A percentile compares a stretch with the other conserved stretches of the same genome.
Conservation (phyloP, 2,113 vertebrate genomes). For the Mobula hypostoma region DNA sequence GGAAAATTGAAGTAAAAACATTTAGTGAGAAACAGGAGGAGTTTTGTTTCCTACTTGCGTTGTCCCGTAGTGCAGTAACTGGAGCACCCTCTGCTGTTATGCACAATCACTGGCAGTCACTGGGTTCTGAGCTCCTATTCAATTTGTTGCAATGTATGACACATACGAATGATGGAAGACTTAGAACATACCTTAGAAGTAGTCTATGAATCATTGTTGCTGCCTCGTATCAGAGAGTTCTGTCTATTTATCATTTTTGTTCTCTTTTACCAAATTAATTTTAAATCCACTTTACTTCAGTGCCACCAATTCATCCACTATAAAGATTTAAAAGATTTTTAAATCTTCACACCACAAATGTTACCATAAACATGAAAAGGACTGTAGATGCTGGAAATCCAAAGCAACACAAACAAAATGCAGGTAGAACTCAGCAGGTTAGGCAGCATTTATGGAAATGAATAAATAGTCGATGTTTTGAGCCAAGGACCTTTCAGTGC, state of each 20-base stretch:
- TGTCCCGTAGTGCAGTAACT: neutral
- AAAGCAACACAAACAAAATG: too few species aligned
- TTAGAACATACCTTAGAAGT: neutral
- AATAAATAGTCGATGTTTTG: too few species aligned
- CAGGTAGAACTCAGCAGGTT: too few species aligned
- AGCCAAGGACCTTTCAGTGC: too few species aligned
- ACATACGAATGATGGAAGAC: neutral
- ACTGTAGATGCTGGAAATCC: too few species aligned
- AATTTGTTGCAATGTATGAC: neutral
- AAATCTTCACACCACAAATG: neutral
- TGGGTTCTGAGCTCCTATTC: neutral
- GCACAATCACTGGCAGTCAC: neutral
- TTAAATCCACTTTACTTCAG: neutral
- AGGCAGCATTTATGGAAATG: too few species aligned
- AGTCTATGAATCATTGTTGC: neutral
- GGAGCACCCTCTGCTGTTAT: slow-evolving; percentile 18
- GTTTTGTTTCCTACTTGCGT: neutral
- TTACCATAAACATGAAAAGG: too few species aligned
- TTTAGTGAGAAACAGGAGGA: neutral
- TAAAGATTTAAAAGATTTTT: neutral
- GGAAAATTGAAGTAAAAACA: neutral
- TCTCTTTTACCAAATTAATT: neutral
- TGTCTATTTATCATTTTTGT: slow-evolving; percentile 1
- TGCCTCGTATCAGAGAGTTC: neutral
- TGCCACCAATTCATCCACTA: neutral